Evolutionary conservation across 1,140 invertebrate species (phyloP).

Genomic region (Cotesia vestalis): DNA sequence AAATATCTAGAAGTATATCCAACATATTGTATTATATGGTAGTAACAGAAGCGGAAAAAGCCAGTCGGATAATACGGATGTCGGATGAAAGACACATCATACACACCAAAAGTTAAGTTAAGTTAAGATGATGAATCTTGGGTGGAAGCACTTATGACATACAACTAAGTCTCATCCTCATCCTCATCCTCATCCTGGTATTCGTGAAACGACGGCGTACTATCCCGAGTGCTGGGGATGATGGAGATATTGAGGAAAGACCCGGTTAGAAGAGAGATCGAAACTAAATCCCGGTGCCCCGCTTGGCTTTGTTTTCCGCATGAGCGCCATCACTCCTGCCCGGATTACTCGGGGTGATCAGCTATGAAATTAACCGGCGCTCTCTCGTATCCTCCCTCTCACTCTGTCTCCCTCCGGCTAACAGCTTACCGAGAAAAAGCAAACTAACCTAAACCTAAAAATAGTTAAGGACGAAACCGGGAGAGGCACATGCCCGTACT

Average conservation of each 20-base stretch:
- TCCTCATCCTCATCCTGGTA: constrained; percentile 27
- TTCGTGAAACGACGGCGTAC: constrained; percentile 34
- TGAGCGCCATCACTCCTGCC: constrained; percentile 55
- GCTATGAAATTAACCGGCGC: constrained; percentile 66
- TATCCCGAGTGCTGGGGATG: constrained; percentile 30
- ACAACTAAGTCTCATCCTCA: constrained; percentile 45
- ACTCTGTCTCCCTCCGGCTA: constrained; percentile 23
- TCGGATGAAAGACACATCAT: constrained; percentile 10
- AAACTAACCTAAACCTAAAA: constrained; percentile 14
- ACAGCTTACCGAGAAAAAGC: not conserved
- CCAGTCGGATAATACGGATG: constrained; percentile 15
- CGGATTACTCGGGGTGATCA: constrained; percentile 66
- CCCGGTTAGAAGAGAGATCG: constrained; percentile 10
- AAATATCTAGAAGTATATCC: not conserved
- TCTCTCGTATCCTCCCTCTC: constrained; percentile 40
- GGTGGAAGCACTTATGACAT: constrained; percentile 66
- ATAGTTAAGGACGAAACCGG: not conserved
- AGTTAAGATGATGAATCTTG: constrained; percentile 64
- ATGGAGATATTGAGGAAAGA: constrained; percentile 34
- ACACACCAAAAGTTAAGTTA: not conserved
- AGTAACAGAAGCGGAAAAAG: constrained; percentile 29
- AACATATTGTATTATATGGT: not conserved
- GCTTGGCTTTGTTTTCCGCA: constrained; percentile 65
- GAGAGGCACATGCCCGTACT: constrained; percentile 15
- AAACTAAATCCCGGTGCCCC: constrained; percentile 42